These are phyloP conservation scores for Pherbina coryleti DNA, from an alignment of 2,888 invertebrate species.

Conservation along the genomic window DNA sequence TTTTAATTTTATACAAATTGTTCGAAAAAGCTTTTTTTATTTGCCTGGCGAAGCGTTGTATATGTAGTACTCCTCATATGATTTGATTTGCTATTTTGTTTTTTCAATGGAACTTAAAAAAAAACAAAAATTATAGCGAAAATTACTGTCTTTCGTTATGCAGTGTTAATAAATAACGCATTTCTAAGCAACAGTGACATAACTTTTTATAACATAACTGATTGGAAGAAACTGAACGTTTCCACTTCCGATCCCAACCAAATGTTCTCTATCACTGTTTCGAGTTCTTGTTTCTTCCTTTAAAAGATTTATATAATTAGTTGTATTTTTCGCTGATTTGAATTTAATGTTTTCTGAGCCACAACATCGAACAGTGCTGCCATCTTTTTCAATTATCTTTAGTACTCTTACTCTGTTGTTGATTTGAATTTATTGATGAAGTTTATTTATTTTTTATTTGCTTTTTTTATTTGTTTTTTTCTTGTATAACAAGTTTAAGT, in stretches of 20 bases:
- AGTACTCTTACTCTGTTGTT: neutral
- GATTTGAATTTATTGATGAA: neutral
- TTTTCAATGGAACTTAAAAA: no score
- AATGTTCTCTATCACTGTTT: neutral
- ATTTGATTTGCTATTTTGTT: no score
- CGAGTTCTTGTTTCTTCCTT: neutral
- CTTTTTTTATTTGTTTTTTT: neutral
- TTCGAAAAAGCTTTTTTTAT: no score
- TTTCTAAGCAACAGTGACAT: no score
- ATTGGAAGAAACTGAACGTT: neutral
- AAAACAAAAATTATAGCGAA: no score
- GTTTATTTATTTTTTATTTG: neutral
- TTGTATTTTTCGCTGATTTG: neutral
- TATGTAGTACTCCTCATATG: no score
- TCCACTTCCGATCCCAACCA: neutral
- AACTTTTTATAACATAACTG: no score
- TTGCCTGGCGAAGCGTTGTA: no score
- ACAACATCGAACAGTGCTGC: neutral
- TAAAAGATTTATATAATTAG: neutral
- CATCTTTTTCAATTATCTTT: constrained; percentile 3
- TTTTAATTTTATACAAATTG: no score
- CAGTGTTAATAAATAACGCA: no score
- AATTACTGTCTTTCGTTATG: no score
- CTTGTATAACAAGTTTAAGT: neutral
- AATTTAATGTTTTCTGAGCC: no score